Base-by-base conservation (phyloP, 2,888 invertebrate species). In the Lordiphosa andalusiaca region DNA sequence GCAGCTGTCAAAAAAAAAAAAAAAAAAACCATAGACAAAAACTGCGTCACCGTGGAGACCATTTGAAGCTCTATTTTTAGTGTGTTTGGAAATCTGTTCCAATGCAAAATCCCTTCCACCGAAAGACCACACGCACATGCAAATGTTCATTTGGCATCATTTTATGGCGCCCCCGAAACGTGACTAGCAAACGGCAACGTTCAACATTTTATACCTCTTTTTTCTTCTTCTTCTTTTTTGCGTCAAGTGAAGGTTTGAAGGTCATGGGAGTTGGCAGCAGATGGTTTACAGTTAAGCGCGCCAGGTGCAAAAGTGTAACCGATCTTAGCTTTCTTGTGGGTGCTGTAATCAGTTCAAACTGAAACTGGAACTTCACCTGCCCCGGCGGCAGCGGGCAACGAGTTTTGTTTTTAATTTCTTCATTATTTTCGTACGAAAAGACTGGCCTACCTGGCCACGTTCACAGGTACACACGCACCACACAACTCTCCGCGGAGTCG, bases 401-500 rank as follows among this genome's bases (percentile, higher is more conserved):
- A 10, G 30, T 2, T 30, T 30, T 30, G 5, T 23, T 3, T 23
- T 23, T 86, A 86, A 85, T 86, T 86, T 83, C 83, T 85, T 86
- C 85, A 83, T 83, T 83, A 86, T 86, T 86, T 69, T 80, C 84
- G 69, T 71, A 69, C 69, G 74, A 82, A 82, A 66, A 67, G 60
- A 13, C 48, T 16, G 23, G 66, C 49, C 67, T 56, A 62, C 65
- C 62, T 64, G 65, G n/a, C 46, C 46, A 39, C 63, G 46, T 47
- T 50, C 59, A 16, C 35, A 57, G 47, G 38, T 25, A 53, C 23
- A 39, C 53, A 51, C 50, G 49, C 21, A 54, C 7, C 30, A 30
- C 69, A 16, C 61, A 57, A 46, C 46, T 38, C 48, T 33, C 39
- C n/a, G 55, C 10, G 36, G 21, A 30, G 19, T 23, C 46, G 38